Evolutionary conservation across 2,797 vertebrate genomes (phyloP), one percentile per base, ranked within the genome.

Genomic region (Crocidura indochinensis): DNA sequence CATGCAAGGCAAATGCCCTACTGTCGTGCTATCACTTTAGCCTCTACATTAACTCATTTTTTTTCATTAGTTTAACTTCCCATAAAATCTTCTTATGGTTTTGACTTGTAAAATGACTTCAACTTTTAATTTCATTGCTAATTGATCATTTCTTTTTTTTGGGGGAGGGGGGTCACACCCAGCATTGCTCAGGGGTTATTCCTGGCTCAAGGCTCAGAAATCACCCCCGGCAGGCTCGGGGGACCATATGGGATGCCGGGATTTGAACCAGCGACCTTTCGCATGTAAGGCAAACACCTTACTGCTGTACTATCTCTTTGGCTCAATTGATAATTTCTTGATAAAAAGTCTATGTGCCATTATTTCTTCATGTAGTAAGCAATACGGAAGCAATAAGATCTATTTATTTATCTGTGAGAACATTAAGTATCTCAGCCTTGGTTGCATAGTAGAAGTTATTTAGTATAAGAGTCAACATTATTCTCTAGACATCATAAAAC

Each of bases 361-460:
- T 20, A 69, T 82, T 81, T 85, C 6, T 83, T 87, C 74, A 47
- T 10, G 53, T 77, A 62, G 14, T 85, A 80, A 38, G 27, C 4
- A 26, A 26, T 67, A 29, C 6, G 3, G 1, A 1, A 14, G 83
- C 29, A 27, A 56, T 71, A 60, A 60, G 8, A 29, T 29, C 17
- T 38, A 71, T 71, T 71, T 38, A 31, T 17, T 3, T 69, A 2
- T 84, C 22, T 73, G 38, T 24, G 69, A 53, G 72, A 6, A 10
- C 1, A 44, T 15, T 46, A 44, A 49, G 3, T 2, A 65, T 47
- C 20, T 71, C 0, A 38, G 2, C 20, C 10, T 6, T 53, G 5
- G 7, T 75, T 81, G 8, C 22, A 75, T 14, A 90, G 47, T 71
- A 83, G 11, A 86, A 47, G 2, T 15, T 71, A 31, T 31, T 84